Base-by-base conservation (phyloP, 1,140 invertebrate species). In the Yoshiicerus persimilis region DNA sequence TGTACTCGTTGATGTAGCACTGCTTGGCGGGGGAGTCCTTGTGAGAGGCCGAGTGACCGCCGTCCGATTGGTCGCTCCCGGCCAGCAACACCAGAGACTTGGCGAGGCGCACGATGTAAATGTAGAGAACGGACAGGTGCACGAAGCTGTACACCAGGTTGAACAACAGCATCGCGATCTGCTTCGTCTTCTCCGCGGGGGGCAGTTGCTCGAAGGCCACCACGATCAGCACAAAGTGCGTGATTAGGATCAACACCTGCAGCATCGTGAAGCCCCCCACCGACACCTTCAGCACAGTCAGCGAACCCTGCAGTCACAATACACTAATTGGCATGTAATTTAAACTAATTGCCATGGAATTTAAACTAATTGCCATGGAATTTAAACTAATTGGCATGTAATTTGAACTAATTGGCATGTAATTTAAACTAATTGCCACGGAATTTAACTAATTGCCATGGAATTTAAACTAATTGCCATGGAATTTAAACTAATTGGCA, bases 241-340 rank as follows among this genome's bases (percentile, higher is more conserved):
- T 88, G 36, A 88, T 70, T 6, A 88, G 25, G 23, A 88, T 77
- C 39, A 88, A 32, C 27, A 84, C 41, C 36, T 88, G 87, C 0
- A 88, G 84, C n/a, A 88, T 77, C 6, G 87, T 88, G 23, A 88
- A 86, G 27, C 87, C 87, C 23, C 87, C 87, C 6, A 88, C 87
- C 3, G 77, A 23, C 8, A 88, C 87, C 80, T 88, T 88, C 20
- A 88, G 36, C 1, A 86, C 20, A 20, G 64, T 34, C n/a, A 88
- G 27, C 4, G 84, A 86, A 62, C 62, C 84, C 87, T 88, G 27
- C 10, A 36, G n/a, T 20, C 4, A 38, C 2, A 36, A 66, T 41
- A 8, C 13, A 41, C 6, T 41, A 41, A 41, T 41, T 41, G 13
- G 6, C 20, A 64, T 64, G 10, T 10, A 64, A 11, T 64, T 47